Evolutionary conservation across 2,888 invertebrate species (phyloP).

Genomic region (Pterobdella sp.): DNA sequence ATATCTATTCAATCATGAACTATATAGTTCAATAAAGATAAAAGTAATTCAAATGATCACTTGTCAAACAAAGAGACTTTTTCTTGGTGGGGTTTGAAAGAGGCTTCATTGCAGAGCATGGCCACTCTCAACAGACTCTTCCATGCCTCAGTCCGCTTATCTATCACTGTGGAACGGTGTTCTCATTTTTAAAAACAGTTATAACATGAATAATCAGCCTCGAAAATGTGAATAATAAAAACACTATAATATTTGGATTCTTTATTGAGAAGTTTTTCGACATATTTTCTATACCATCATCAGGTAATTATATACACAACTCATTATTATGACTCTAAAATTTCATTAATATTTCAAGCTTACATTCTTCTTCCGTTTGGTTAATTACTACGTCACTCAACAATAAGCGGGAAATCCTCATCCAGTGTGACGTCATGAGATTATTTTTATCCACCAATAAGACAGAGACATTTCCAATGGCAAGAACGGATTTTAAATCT

Average conservation of each 20-base stretch:
- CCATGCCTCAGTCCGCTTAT: neutral
- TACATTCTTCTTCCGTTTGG: neutral
- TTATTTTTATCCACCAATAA: neutral
- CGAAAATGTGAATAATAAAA: too few species aligned
- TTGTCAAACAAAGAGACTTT: too few species aligned
- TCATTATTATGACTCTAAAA: too few species aligned
- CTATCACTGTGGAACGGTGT: neutral
- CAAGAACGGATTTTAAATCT: neutral
- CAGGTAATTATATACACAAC: too few species aligned
- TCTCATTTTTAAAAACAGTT: neutral
- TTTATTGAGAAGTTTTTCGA: too few species aligned
- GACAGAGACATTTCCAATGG: neutral
- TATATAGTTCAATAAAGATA: too few species aligned
- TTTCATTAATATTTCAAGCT: neutral
- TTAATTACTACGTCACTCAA: neutral
- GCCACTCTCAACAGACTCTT: neutral
- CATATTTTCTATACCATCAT: too few species aligned
- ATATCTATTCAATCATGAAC: too few species aligned
- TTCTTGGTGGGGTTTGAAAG: neutral
- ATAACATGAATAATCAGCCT: neutral
- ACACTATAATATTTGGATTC: too few species aligned
- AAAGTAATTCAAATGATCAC: too few species aligned
- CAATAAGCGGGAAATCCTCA: neutral
- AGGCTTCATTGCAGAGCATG: neutral
- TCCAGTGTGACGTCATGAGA: neutral